phyloP scores from a whole-genome alignment of 2,797 vertebrate genomes.

The Chromis chromis region DNA sequence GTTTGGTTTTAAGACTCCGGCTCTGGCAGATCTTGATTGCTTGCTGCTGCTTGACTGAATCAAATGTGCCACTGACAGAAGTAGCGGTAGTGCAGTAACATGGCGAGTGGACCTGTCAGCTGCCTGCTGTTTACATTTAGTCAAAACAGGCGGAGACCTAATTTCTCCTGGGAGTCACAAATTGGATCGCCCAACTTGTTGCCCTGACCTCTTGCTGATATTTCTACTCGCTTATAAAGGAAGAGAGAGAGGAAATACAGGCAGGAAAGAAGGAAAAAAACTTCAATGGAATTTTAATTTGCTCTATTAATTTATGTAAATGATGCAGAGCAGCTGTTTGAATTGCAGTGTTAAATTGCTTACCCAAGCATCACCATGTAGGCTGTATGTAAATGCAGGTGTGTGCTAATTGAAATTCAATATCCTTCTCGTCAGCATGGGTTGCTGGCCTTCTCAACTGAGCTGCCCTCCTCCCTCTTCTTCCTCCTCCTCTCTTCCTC shows the following conservation, averaged over 20 bases:
- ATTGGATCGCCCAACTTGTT: conserved; percentile 75
- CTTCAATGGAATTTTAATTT: conserved; percentile 80
- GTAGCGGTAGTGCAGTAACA: conserved; percentile 26
- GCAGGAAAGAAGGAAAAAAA: conserved; percentile 49
- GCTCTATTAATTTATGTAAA: conserved; percentile 83
- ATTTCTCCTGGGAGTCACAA: conserved; percentile 76
- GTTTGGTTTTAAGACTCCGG: conserved; percentile 34
- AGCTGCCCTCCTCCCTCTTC: conserved; percentile 37
- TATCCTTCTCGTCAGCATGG: conserved; percentile 79
- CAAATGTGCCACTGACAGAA: conserved; percentile 53
- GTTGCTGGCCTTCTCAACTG: conserved; percentile 71
- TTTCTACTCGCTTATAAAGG: conserved; percentile 56
- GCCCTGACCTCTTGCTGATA: conserved; percentile 66
- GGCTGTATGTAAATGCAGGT: conserved; percentile 83
- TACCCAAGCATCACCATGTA: conserved; percentile 79
- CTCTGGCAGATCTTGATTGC: conserved; percentile 52
- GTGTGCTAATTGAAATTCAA: conserved; percentile 85
- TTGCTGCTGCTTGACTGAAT: conserved; percentile 59
- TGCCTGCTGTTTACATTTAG: conserved; percentile 76
- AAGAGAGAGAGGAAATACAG: conserved; percentile 41
- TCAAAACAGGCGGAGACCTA: conserved; percentile 69
- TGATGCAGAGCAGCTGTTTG: conserved; percentile 80
- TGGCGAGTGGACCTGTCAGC: conserved; percentile 68
- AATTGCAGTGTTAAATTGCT: conserved; percentile 82
- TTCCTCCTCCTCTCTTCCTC: conserved; percentile 43